Evolutionary conservation across 1,140 invertebrate species (phyloP).

Genomic region (Brachionus sp.): DNA sequence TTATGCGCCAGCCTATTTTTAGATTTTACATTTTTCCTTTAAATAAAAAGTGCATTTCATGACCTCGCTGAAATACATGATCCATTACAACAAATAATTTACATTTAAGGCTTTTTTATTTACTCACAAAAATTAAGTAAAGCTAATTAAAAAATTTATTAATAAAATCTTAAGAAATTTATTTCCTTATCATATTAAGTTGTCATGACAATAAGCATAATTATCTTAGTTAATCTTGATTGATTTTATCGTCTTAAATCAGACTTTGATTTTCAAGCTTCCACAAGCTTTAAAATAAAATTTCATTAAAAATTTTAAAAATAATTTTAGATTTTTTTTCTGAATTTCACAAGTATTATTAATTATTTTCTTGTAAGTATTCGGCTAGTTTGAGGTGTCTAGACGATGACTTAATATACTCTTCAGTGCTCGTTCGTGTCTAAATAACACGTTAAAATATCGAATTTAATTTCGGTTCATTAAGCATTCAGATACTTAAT

Average conservation of each 20-base stretch:
- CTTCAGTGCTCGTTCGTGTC: background rate
- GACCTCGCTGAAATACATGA: background rate
- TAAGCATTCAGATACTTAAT: background rate
- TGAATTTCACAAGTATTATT: background rate
- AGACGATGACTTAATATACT: slow-evolving; percentile 20
- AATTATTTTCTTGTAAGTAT: background rate
- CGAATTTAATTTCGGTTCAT: background rate
- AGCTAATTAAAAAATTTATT: background rate
- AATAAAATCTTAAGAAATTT: background rate
- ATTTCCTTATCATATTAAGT: background rate
- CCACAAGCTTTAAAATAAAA: background rate
- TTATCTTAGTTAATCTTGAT: background rate
- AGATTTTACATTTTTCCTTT: background rate
- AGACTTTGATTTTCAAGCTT: background rate
- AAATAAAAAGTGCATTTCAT: background rate
- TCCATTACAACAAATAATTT: background rate
- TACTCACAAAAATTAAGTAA: background rate
- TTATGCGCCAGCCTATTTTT: background rate
- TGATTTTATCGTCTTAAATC: background rate
- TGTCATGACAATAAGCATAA: background rate
- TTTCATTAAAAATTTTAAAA: background rate
- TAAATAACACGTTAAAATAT: slow-evolving; percentile 11
- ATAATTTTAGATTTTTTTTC: background rate
- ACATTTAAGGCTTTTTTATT: background rate
- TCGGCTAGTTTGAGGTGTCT: background rate